Evolutionary conservation across 2,113 vertebrate genomes (phyloP).

Genomic region (Rhinolophus ferrumequinum): DNA sequence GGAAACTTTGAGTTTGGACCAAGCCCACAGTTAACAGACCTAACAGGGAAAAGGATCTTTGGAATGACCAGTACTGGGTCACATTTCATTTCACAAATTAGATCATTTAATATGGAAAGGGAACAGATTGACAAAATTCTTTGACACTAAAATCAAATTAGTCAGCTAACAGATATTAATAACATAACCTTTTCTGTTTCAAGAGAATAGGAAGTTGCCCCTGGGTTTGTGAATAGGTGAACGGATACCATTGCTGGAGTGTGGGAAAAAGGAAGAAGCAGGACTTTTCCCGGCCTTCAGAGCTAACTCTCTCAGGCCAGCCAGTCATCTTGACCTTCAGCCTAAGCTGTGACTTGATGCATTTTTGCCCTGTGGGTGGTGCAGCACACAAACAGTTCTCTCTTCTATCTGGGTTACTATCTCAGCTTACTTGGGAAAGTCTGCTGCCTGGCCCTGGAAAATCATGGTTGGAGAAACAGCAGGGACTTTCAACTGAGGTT

Average conservation of each 20-base stretch:
- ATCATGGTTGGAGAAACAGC: background rate
- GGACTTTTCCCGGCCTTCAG: conserved; percentile 35
- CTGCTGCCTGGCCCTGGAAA: background rate
- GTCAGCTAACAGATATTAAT: conserved; percentile 1
- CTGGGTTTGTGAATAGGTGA: background rate
- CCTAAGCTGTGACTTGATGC: background rate
- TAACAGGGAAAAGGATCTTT: background rate
- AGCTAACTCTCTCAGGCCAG: background rate
- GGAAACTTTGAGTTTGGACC: background rate
- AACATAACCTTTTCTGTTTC: background rate
- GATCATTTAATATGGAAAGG: background rate
- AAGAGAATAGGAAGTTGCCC: background rate
- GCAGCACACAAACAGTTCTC: background rate
- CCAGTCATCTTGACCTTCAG: conserved; percentile 20
- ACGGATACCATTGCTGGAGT: background rate
- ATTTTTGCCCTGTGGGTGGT: conserved; percentile 28
- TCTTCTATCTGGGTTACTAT: background rate
- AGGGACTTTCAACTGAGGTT: background rate
- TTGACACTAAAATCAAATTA: background rate
- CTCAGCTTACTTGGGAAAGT: background rate
- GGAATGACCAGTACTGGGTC: background rate
- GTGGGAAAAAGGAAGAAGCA: conserved; percentile 34
- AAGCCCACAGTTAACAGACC: background rate
- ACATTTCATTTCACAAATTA: background rate
- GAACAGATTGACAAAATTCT: background rate